Evolutionary conservation across 2,888 invertebrate genomes (phyloP), one percentile per base, ranked within the genome.

Genomic region (Scaptomyza cyrtandrae): DNA sequence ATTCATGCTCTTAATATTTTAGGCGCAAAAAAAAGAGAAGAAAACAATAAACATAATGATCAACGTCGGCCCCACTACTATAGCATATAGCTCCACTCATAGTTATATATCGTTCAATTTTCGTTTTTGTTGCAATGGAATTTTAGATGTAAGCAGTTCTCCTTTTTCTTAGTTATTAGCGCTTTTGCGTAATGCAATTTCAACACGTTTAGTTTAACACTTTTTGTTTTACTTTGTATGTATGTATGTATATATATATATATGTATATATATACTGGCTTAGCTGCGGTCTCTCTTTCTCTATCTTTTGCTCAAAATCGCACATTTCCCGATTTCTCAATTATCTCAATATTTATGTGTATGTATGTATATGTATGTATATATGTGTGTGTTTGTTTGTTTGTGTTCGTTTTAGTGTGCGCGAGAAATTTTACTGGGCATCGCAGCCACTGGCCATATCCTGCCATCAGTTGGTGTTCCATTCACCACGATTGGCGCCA

Each of bases 401-500:
- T 24, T 43, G 35, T 75, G 19, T 63, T 37, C 41, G 16, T 1
- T 45, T 45, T 50, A 46, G 35, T 64, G 24, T 56, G 11, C 33
- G 43, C 44, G 60, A 71, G 55, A 48, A 27, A 35, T 43, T 35
- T 61, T 19, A 58, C 29, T 63, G 64, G 46, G 60, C 59, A 46
- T 48, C 46, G 65, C 53, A 43, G 71, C 31, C 64, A 29, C 49
- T 43, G 58, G 48, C 13, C 24, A 19, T 19, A 58, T 46, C 54
- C 27, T 6, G 16, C 41, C 44, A 64, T 86, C 79, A 84, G 66
- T 85, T 83, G 27, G 85, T 73, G 29, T 86, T 84, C 86, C 87
- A 91, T 86, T 91, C 91, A 77, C 91, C 91, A 72, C 91, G 91
- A 66, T 89, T 89, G 76, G 77, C 74, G 68, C 72, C 80, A 44